A percentile compares a stretch with the other conserved stretches of the same genome.
Conservation (phyloP, 2,797 vertebrate genomes). For the Loriculus beryllinus region DNA sequence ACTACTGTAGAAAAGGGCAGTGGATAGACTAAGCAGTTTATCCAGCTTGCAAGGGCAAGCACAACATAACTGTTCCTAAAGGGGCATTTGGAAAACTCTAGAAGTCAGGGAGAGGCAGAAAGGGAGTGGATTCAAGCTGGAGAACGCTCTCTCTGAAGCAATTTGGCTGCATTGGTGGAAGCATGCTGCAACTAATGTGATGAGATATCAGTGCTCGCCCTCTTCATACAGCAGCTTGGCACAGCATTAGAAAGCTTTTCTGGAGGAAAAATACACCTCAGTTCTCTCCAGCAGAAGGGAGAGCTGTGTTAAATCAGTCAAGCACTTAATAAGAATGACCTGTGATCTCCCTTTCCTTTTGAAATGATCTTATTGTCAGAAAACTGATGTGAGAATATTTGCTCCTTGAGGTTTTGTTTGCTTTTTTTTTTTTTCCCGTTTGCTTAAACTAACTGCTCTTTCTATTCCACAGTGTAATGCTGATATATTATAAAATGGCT, state of each 20-base stretch:
- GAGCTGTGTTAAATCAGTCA: slow-evolving; percentile 31
- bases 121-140: not conserved
- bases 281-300: slow-evolving; percentile 2
- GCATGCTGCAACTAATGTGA: not conserved
- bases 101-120: not conserved
- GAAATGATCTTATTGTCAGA: slow-evolving; percentile 34
- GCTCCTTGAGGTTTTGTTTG: not conserved
- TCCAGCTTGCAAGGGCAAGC: not conserved
- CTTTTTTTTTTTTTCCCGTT: slow-evolving; percentile 7
- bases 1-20: not conserved
- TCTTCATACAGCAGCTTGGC: not conserved
- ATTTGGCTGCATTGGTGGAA: not conserved
- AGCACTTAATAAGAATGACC: slow-evolving; percentile 55
- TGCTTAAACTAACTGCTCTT: not conserved
- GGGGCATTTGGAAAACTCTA: not conserved
- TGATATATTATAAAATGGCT: not conserved
- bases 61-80: not conserved
- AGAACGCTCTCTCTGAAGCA: not conserved
- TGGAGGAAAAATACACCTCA: slow-evolving; percentile 2
- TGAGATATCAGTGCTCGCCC: not conserved
- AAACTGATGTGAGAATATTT: slow-evolving; percentile 39
- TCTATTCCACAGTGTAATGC: not conserved
- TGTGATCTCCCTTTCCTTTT: slow-evolving; percentile 34
- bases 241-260: not conserved
- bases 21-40: not conserved